Evolutionary conservation across 1,140 invertebrate genomes (phyloP).

Genomic region (Drosophila neocordata): DNA sequence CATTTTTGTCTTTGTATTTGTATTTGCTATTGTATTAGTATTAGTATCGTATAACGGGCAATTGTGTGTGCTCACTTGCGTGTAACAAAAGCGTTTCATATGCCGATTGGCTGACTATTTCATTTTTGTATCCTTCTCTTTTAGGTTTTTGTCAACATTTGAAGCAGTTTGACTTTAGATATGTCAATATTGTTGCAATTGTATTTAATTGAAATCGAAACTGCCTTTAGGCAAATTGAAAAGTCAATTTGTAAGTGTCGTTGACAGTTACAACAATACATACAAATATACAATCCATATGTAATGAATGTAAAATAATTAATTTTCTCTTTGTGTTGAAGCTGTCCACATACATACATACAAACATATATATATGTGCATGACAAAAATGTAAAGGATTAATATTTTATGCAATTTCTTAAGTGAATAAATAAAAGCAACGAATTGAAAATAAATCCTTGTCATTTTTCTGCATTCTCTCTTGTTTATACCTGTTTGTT

Average conservation of each 20-base stretch:
- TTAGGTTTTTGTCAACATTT: constrained; percentile 2
- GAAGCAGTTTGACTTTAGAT: constrained; percentile 19
- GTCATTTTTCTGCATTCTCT: neutral
- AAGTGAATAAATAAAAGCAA: constrained; percentile 7
- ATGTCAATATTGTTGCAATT: constrained; percentile 39
- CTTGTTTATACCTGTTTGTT: too few species aligned
- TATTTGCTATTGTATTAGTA: constrained; percentile 27
- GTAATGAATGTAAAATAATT: constrained; percentile 7
- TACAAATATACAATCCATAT: neutral
- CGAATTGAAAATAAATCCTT: neutral
- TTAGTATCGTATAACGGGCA: constrained; percentile 29
- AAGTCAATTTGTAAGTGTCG: constrained; percentile 42
- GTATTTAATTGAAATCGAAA: constrained; percentile 35
- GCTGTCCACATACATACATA: neutral
- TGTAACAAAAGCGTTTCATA: constrained; percentile 25
- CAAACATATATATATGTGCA: neutral
- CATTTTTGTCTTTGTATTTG: constrained; percentile 48
- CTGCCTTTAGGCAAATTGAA: constrained; percentile 41
- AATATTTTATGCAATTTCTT: constrained; percentile 10
- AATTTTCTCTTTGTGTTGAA: neutral
- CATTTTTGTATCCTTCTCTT: constrained; percentile 1
- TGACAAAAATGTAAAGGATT: neutral
- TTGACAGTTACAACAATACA: constrained; percentile 10
- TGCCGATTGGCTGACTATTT: constrained; percentile 15
- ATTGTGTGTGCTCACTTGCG: constrained; percentile 29